Evolutionary conservation across 37 sponge, comb jelly and placozoan genomes (phyloP).

Genomic region (Halisarca cf. caerulea): DNA sequence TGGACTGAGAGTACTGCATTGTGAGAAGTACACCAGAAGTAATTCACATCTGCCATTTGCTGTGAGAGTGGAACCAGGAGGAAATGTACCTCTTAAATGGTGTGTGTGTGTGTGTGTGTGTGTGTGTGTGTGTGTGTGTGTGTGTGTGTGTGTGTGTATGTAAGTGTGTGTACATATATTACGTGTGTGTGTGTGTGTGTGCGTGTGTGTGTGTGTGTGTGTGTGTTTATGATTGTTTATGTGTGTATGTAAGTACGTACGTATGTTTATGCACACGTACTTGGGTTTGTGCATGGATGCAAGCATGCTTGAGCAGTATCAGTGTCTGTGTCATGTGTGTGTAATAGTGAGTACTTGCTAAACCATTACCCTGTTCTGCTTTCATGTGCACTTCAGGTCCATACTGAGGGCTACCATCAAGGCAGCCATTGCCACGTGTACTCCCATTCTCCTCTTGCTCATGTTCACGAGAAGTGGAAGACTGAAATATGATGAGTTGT

Average conservation of each 20-base stretch:
- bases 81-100: slow-evolving; percentile 38
- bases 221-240: slow-evolving; percentile 31
- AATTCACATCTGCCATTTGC: neutral
- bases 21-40: neutral
- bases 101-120: slow-evolving; percentile 18
- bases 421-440: neutral
- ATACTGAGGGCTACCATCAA: slow-evolving; percentile 2
- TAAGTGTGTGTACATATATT: neutral
- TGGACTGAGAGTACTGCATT: slow-evolving; percentile 23
- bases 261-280: too few species aligned
- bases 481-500: neutral
- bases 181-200: slow-evolving; percentile 37
- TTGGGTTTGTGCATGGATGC: too few species aligned
- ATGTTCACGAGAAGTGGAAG: neutral
- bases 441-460: slow-evolving; percentile 2
- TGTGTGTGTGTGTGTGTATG: slow-evolving; percentile 24
- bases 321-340: too few species aligned
- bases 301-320: too few species aligned
- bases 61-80: slow-evolving; percentile 39
- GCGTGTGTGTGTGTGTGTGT: slow-evolving; percentile 44
- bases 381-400: neutral
- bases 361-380: neutral
- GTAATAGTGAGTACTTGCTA: too few species aligned
- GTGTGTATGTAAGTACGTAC: slow-evolving; percentile 1
- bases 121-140: slow-evolving; percentile 4